Conservation (phyloP, 2,888 invertebrate species). For the Peribatodes rhomboidaria region DNA sequence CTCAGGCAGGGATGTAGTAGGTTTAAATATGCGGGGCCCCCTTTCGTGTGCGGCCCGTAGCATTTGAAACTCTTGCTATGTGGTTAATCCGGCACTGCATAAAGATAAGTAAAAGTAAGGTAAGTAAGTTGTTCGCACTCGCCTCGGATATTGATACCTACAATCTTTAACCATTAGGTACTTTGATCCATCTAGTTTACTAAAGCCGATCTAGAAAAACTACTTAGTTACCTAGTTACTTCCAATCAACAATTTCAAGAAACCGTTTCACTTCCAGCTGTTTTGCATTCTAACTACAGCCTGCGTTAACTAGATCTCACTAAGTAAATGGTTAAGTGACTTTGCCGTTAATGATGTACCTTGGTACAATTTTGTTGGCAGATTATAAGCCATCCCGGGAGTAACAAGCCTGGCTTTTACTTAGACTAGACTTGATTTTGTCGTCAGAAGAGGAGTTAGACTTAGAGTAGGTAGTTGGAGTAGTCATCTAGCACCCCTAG, state of each 20-base stretch:
- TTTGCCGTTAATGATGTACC: slow-evolving; percentile 36
- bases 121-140: too few relatives aligned
- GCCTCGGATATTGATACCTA: too few relatives aligned
- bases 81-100: too few relatives aligned
- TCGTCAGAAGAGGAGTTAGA: too few relatives aligned
- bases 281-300: slow-evolving; percentile 36
- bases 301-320: slow-evolving; percentile 32
- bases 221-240: slow-evolving; percentile 5
- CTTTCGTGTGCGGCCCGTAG: too few relatives aligned
- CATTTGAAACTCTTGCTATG: too few relatives aligned
- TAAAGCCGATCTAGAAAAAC: slow-evolving; percentile 32
- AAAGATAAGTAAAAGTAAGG: too few relatives aligned
- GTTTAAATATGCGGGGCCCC: too few relatives aligned
- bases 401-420: background rate
- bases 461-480: too few relatives aligned
- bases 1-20: too few relatives aligned
- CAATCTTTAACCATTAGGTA: background rate
- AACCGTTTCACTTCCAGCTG: slow-evolving; percentile 29
- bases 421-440: too few relatives aligned
- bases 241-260: slow-evolving; percentile 32
- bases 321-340: slow-evolving; percentile 33
- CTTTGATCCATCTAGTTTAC: background rate
- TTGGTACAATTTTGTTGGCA: slow-evolving; percentile 33
- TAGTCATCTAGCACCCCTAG: too few relatives aligned
- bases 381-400: slow-evolving; percentile 16